Percentiles rank a stretch among this genome's conserved stretches.
phyloP scores from a whole-genome alignment of 2,113 vertebrate species.

The Neotoma lepida region DNA sequence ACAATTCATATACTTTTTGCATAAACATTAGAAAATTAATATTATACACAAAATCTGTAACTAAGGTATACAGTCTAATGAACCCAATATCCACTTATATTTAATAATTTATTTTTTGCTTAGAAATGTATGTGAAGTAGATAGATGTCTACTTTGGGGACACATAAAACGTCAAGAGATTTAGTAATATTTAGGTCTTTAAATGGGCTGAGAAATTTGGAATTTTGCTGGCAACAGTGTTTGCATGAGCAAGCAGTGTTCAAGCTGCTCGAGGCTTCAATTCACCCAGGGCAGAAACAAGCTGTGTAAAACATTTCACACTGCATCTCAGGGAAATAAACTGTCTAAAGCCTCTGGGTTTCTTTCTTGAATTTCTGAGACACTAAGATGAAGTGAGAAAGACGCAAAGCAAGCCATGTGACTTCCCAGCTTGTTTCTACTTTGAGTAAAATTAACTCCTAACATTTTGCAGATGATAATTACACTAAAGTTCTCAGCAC shows the following conservation, averaged over 20 bases:
- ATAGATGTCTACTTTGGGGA: not conserved
- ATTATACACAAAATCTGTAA: conserved; percentile 1
- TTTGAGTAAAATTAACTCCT: not conserved
- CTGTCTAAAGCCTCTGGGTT: conserved; percentile 5
- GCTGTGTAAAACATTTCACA: not conserved
- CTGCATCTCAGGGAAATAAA: not conserved
- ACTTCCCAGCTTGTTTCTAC: not conserved
- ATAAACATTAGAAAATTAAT: conserved; percentile 38
- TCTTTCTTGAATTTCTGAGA: conserved; percentile 13
- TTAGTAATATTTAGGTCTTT: not conserved
- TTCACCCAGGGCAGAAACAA: not conserved
- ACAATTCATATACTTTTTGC: conserved; percentile 29
- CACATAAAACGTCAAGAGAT: not conserved
- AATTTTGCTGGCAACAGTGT: not conserved
- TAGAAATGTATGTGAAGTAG: not conserved
- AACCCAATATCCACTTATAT: not conserved
- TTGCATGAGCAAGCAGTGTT: not conserved
- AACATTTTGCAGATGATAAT: not conserved
- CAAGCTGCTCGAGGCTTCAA: not conserved
- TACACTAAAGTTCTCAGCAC: not conserved
- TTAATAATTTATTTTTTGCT: conserved; percentile 41
- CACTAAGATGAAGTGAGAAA: not conserved
- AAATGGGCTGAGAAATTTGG: not conserved
- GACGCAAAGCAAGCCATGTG: not conserved
- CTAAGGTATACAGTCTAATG: conserved; percentile 8